Evolutionary conservation across 2,113 vertebrate genomes (phyloP).

Genomic region (Plestiodon gilberti): DNA sequence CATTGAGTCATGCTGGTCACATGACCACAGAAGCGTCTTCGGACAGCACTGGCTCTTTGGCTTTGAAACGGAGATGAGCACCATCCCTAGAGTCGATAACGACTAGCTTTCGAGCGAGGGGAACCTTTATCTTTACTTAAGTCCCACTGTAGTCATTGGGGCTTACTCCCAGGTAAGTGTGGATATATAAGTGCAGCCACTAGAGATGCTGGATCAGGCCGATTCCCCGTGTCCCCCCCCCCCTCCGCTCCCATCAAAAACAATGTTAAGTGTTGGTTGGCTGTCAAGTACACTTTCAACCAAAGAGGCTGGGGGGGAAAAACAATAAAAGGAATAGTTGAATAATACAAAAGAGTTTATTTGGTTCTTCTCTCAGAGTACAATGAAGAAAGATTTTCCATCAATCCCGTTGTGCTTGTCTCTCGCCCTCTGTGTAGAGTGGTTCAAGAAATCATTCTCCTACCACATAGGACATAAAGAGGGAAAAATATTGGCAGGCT

Average conservation of each 20-base stretch:
- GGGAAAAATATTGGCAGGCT: neutral
- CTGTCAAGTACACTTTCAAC: neutral
- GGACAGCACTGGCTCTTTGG: no score
- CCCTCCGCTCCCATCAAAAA: no score
- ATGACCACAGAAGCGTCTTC: no score
- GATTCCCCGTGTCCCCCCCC: neutral
- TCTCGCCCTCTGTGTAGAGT: neutral
- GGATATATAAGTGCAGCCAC: no score
- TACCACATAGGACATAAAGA: neutral
- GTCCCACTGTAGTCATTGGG: no score
- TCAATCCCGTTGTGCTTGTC: neutral
- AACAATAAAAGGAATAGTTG: neutral
- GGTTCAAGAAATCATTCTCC: slow-evolving; percentile 36
- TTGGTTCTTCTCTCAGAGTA: neutral
- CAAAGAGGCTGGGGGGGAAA: neutral
- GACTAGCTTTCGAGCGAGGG: no score
- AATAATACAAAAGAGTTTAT: slow-evolving; percentile 4
- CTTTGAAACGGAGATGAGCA: no score
- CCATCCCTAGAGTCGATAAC: no score
- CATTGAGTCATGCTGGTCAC: no score
- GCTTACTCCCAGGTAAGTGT: neutral
- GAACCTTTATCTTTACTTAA: no score
- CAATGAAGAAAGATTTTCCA: slow-evolving; percentile 6
- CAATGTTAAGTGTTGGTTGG: no score
- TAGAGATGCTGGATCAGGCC: neutral